These are phyloP conservation scores for Phasia obesa DNA, from an alignment of 2,888 invertebrate genomes.

Conservation along the genomic window DNA sequence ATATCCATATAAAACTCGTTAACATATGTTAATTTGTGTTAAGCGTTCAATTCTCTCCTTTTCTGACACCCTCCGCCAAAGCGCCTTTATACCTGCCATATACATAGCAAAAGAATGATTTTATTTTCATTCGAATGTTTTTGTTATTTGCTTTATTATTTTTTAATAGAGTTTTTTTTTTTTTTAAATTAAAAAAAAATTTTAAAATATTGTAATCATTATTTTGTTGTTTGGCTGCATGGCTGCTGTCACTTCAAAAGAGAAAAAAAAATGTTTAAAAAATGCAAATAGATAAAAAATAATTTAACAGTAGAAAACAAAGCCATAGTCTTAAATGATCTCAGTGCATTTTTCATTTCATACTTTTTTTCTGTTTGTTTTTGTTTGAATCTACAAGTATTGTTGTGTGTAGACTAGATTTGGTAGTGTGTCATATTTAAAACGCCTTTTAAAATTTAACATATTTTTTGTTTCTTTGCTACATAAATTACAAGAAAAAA, in stretches of 20 bases:
- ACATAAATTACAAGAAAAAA: constrained; percentile 6
- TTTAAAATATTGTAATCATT: constrained; percentile 58
- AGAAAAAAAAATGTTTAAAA: constrained; percentile 41
- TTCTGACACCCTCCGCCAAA: neutral
- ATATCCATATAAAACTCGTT: constrained; percentile 65
- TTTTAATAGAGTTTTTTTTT: constrained; percentile 14
- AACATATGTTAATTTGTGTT: constrained; percentile 66
- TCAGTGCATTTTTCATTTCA: constrained; percentile 52
- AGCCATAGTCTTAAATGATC: constrained; percentile 40
- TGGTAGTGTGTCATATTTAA: constrained; percentile 70
- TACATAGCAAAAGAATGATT: constrained; percentile 55
- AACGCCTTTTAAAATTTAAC: constrained; percentile 64
- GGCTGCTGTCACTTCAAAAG: constrained; percentile 51
- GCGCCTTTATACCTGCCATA: neutral
- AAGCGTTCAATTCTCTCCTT: no score
- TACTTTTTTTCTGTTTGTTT: no score
- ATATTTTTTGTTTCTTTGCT: constrained; percentile 26
- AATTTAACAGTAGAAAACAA: constrained; percentile 32
- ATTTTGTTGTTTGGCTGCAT: constrained; percentile 52
- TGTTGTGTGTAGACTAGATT: constrained; percentile 50
- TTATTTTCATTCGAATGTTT: constrained; percentile 42
- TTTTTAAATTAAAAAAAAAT: constrained; percentile 36
- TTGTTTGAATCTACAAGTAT: constrained; percentile 5
- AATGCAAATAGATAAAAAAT: constrained; percentile 65
- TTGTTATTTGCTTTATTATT: neutral